phyloP scores from a whole-genome alignment of 2,113 vertebrate genomes.

The Trematocara variabile region DNA sequence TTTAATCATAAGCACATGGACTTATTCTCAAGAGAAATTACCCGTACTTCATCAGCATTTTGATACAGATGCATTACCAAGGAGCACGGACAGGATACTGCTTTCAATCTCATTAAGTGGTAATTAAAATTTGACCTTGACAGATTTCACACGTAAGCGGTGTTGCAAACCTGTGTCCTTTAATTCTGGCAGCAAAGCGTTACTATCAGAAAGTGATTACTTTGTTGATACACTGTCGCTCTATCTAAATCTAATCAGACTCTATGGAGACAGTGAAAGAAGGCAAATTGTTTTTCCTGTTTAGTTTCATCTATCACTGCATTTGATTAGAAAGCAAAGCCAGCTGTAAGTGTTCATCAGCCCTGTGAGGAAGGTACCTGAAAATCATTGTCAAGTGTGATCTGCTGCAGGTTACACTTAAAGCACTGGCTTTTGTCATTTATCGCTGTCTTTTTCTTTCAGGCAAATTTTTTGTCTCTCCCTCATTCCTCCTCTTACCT shows the following conservation, averaged over 20 bases:
- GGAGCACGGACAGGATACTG: neutral
- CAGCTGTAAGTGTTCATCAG: neutral
- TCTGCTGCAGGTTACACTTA: neutral
- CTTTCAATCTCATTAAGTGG: slow-evolving; percentile 14
- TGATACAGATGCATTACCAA: neutral
- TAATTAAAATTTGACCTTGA: slow-evolving; percentile 59
- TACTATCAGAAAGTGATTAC: slow-evolving; percentile 47
- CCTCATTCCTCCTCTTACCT: slow-evolving; percentile 4
- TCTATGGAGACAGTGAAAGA: neutral
- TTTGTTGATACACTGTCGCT: slow-evolving; percentile 7
- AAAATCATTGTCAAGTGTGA: neutral
- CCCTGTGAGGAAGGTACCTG: neutral
- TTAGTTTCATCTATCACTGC: neutral
- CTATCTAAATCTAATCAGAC: slow-evolving; percentile 46
- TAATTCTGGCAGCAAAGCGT: neutral
- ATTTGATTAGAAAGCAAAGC: neutral
- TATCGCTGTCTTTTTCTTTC: neutral
- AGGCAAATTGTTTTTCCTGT: neutral
- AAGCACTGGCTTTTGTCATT: neutral
- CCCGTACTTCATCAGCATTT: slow-evolving; percentile 22
- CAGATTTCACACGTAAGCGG: neutral
- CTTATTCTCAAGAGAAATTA: neutral
- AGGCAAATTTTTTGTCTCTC: neutral
- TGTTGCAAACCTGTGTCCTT: neutral
- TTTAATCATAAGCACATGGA: neutral